Percentiles rank a stretch among this genome's conserved stretches.
phyloP scores from a whole-genome alignment of 2,797 vertebrate genomes.

The Thaleichthys pacificus region DNA sequence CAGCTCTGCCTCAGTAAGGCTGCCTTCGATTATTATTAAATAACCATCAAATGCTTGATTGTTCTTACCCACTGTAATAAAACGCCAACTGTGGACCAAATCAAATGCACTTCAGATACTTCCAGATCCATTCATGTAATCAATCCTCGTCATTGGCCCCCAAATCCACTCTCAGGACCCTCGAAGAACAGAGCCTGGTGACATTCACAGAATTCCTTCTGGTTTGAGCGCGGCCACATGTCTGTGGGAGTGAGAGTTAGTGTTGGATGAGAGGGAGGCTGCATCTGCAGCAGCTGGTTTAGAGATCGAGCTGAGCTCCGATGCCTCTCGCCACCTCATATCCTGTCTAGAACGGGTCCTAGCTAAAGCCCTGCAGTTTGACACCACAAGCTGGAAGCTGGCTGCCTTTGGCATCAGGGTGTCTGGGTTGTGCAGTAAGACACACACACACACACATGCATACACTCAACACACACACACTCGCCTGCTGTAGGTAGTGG shows the following conservation, averaged over 20 bases:
- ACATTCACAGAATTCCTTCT: constrained; percentile 45
- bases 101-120: background rate
- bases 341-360: constrained; percentile 42
- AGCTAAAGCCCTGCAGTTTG: constrained; percentile 36
- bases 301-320: constrained; percentile 58
- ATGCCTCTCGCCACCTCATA: constrained; percentile 52
- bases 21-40: too few relatives aligned
- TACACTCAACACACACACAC: constrained; percentile 19
- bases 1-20: too few relatives aligned
- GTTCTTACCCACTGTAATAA: too few relatives aligned
- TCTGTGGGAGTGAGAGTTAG: constrained; percentile 37
- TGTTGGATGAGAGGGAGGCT: constrained; percentile 50
- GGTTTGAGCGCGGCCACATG: constrained; percentile 47
- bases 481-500: constrained; percentile 33
- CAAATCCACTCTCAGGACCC: constrained; percentile 4
- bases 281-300: constrained; percentile 66
- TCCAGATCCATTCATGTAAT: background rate
- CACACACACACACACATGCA: constrained; percentile 15
- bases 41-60: too few relatives aligned
- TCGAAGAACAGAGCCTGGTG: constrained; percentile 35
- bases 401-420: background rate
- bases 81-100: too few relatives aligned
- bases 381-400: constrained; percentile 41
- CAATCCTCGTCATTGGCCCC: constrained; percentile 9
- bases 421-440: constrained; percentile 39